phyloP scores from a whole-genome alignment of 2,888 invertebrate genomes.

The Pollenia griseotomentosa region DNA sequence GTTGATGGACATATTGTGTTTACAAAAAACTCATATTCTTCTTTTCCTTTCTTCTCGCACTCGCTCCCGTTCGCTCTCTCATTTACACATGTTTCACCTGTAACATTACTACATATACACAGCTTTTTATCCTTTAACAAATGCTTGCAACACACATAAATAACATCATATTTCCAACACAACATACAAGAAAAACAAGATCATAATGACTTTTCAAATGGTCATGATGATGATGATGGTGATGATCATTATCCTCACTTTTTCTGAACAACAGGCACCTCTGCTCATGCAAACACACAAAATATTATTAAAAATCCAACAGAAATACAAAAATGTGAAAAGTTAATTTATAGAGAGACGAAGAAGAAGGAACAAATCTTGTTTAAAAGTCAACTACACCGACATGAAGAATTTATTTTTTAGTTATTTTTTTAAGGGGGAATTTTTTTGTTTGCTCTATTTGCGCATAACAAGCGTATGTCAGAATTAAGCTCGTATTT shows the following conservation, averaged over 20 bases:
- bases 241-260: conserved; percentile 6
- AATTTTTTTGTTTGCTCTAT: background rate
- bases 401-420: background rate
- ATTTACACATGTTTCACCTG: conserved; percentile 1
- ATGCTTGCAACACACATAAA: conserved; percentile 9
- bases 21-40: conserved; percentile 17
- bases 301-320: conserved; percentile 35
- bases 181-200: conserved; percentile 8
- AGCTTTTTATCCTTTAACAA: background rate
- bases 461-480: background rate
- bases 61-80: background rate
- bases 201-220: background rate
- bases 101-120: background rate
- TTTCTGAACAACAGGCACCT: background rate
- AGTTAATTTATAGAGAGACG: conserved; percentile 57
- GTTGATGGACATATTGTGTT: conserved; percentile 65
- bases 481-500: too few species aligned
- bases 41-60: background rate
- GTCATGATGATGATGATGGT: background rate
- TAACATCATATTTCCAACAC: conserved; percentile 24
- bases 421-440: background rate
- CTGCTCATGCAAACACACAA: conserved; percentile 14
- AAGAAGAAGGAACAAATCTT: background rate
- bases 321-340: conserved; percentile 58
- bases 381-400: conserved; percentile 7